phyloP scores from a whole-genome alignment of 2,797 vertebrate species.

The Crypturellus tataupa region DNA sequence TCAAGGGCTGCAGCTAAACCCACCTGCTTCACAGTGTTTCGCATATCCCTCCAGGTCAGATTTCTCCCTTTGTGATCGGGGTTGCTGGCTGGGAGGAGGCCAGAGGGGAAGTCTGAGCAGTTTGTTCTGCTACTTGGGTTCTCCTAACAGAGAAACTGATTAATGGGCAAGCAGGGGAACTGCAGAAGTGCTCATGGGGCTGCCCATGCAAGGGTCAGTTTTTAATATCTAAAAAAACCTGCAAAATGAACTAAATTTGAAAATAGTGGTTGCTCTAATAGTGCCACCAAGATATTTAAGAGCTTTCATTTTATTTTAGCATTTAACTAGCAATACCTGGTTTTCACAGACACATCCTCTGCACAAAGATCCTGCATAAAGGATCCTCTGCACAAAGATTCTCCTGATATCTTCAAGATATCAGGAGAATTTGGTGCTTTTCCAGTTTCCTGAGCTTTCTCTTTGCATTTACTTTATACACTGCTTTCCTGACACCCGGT shows the following conservation, averaged over 20 bases:
- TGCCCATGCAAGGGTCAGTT: neutral
- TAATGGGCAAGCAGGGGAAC: neutral
- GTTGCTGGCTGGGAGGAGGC: neutral
- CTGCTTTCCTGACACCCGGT: neutral
- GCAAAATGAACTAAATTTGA: neutral
- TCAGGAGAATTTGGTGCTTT: neutral
- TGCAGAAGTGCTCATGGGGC: neutral
- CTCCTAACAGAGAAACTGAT: neutral
- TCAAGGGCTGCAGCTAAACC: neutral
- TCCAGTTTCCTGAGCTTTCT: neutral
- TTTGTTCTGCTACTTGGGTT: neutral
- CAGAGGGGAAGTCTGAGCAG: neutral
- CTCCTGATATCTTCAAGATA: too few species aligned
- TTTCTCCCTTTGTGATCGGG: neutral
- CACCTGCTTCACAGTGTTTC: neutral
- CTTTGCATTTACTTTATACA: neutral
- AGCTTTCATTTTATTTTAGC: neutral
- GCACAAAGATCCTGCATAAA: neutral
- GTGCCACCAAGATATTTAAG: neutral
- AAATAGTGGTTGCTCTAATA: neutral
- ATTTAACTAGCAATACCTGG: neutral
- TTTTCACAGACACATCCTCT: neutral
- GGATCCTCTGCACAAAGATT: neutral
- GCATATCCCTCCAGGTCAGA: neutral
- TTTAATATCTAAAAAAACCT: neutral